Evolutionary conservation across 2,888 invertebrate species (phyloP), one percentile per base, ranked within the genome.

Genomic region (Tachystola acroxantha): DNA sequence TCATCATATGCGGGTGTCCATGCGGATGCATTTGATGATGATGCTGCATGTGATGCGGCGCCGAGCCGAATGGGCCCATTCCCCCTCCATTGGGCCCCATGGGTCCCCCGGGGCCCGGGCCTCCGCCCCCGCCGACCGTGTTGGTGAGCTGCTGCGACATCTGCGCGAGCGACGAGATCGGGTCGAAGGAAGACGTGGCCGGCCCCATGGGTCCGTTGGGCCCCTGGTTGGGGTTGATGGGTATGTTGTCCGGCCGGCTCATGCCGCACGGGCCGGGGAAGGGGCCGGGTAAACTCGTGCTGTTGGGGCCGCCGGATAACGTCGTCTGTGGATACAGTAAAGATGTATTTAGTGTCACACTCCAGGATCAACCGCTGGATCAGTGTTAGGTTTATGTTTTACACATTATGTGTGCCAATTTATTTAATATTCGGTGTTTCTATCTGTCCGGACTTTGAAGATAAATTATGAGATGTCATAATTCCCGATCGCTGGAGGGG

Each of bases 131-230:
- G n/a, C 85, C 80, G 90, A 68, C 84, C 24, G 93, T 93, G 60
- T 93, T 95, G 9, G 96, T 95, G 47, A 97, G 80, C 67, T 96
- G 96, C 64, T 97, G 96, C 45, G 96, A 96, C 97, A 97, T 97
- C 77, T 97, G 96, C 37, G 96, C 96, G 60, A 97, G 88, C 6
- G 96, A 97, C 34, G 96, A 95, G 57, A 97, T 97, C 1, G 97
- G 97, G 87, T 97, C 97, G 75, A 97, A 97, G 65, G 95, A 63
- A 89, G 88, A 66, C 29, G 80, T 70, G 27, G 73, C 53, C 3
- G 80, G 60, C 76, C 89, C 82, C 90, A 92, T 57, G 74, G 90
- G 76, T 64, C 91, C 66, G 72, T 86, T 55, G 73, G 85, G 78
- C 60, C 89, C 73, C 75, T 80, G 82, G 64, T 86, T 86, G 36